Evolutionary conservation across 1,140 invertebrate genomes (phyloP).

Genomic region (Panagrolaimus sp.): DNA sequence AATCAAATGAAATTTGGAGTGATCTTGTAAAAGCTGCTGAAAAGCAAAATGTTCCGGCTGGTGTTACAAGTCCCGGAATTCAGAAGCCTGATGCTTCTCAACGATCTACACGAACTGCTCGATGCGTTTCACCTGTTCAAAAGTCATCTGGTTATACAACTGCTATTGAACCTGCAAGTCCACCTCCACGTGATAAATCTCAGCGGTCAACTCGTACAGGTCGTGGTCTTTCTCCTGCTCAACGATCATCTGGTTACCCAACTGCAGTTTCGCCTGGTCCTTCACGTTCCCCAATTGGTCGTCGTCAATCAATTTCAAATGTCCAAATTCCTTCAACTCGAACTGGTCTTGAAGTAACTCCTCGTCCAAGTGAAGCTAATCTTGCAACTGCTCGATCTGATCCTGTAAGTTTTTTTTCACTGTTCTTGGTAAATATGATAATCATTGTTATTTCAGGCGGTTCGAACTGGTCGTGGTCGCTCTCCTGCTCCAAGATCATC

Average conservation of each 20-base stretch:
- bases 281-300: background rate
- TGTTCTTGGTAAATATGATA: no score
- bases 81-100: background rate
- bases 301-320: background rate
- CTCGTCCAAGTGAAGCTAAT: background rate
- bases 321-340: background rate
- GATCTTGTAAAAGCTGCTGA: constrained; percentile 7
- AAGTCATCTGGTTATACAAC: background rate
- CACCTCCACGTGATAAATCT: background rate
- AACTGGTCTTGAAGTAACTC: background rate
- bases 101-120: background rate
- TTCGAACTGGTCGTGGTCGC: background rate
- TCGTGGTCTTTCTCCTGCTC: background rate
- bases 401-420: no score
- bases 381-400: background rate
- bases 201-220: background rate
- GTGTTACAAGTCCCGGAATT: background rate
- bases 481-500: background rate
- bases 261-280: background rate
- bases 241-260: no score
- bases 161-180: background rate
- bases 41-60: background rate
- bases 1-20: background rate
- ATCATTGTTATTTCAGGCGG: no score
- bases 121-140: background rate